A percentile compares a stretch with the other conserved stretches of the same genome.
Evolutionary conservation across 2,113 vertebrate species (phyloP).

Genomic region (Redunca redunca): DNA sequence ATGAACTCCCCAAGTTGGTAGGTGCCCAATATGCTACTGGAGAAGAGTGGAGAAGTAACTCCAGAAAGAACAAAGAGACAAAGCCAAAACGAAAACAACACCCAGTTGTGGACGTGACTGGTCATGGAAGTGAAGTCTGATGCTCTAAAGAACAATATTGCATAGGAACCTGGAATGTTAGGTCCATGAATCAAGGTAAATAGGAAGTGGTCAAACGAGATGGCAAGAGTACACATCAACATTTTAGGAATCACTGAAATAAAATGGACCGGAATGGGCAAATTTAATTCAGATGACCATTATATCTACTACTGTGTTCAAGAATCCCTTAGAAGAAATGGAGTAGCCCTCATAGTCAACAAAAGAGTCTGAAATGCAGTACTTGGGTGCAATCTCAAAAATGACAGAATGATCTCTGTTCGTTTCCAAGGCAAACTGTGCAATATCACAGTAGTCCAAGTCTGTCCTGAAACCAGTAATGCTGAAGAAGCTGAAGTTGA

Average conservation of each 20-base stretch:
- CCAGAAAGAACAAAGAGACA: background rate
- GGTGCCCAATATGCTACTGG: background rate
- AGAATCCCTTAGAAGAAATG: background rate
- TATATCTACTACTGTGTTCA: background rate
- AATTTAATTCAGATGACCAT: background rate
- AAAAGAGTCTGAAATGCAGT: background rate
- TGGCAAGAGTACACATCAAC: background rate
- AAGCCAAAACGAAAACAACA: accelerated
- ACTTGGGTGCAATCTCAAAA: background rate
- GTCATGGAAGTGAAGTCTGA: background rate
- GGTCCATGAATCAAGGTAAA: background rate
- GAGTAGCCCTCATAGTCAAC: background rate
- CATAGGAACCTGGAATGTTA: background rate
- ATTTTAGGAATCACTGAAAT: background rate
- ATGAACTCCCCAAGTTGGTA: background rate
- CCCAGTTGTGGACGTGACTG: background rate
- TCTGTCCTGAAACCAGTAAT: background rate
- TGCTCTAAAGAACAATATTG: background rate
- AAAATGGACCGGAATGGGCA: background rate
- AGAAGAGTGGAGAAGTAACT: background rate
- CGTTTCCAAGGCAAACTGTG: background rate
- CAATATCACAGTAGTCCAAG: background rate
- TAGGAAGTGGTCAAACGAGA: background rate
- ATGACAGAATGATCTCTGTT: background rate
- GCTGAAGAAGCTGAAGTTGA: background rate